Base-by-base conservation (phyloP, 2,888 invertebrate genomes). In the Eilema depressum region DNA sequence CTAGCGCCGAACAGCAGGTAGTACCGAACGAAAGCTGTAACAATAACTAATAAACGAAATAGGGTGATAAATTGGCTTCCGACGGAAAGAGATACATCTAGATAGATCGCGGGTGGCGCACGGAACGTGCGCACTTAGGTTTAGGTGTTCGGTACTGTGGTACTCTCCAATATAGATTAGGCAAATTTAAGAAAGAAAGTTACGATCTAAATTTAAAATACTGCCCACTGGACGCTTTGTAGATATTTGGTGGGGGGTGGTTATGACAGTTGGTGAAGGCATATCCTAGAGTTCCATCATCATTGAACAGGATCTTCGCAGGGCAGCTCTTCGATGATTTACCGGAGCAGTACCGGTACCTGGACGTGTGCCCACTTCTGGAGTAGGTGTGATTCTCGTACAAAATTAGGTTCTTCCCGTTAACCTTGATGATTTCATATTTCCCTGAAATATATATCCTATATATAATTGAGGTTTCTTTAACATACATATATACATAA, bases 201-300 rank as follows among this genome's bases (percentile, higher is more conserved):
- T 65, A 65, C 1, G 2, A 3, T 61, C 41, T 25, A 53, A 66
- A 30, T 59, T 63, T 81, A 66, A 73, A 59, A 62, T 77, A 80
- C 11, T 72, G 41, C 0, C 79, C 79, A 63, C 33, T 47, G 20
- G 59, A 3, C 3, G 30, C 53, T 23, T 28, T 30, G 14, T 57
- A 33, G 2, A 80, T 37, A 8, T 62, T 67, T 10, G 81, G 80
- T 33, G 81, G 76, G 11, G 75, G 79, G 25, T 79, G 79, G 11
- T 63, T 67, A 23, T 79, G 79, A 10, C 23, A 17, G 25, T 47
- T 68, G 0, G 14, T 5, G 26, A 60, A 14, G 4, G 33, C 26
- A 41, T 30, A 65, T 57, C 41, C 59, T 8, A 78, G 2, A 53
- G 28, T 70, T 2, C 79, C 66, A 63, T 81, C 70, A 1, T 69